Evolutionary conservation across 2,888 invertebrate species (phyloP).

Genomic region (Microctonus hyperodae): DNA sequence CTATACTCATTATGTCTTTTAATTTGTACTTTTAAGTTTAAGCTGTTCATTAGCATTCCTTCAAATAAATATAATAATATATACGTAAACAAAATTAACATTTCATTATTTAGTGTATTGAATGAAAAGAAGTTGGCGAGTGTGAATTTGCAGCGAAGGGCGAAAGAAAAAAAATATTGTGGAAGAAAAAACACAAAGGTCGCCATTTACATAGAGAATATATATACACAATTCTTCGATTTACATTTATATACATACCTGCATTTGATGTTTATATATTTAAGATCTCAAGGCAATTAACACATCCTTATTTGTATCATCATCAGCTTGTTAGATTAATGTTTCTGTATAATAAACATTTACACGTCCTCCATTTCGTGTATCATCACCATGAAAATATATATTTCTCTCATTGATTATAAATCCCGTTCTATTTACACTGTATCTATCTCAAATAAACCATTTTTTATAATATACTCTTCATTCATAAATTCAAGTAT

Average conservation of each 20-base stretch:
- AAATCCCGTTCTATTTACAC: neutral
- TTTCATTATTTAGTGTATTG: neutral
- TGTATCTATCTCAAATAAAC: too few species aligned
- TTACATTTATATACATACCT: slow-evolving; percentile 20
- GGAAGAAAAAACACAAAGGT: slow-evolving; percentile 9
- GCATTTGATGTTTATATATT: slow-evolving; percentile 20
- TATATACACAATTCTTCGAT: neutral
- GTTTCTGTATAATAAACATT: neutral
- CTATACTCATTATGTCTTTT: neutral
- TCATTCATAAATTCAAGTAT: too few species aligned
- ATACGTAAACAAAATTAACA: slow-evolving; percentile 1
- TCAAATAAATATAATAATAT: neutral
- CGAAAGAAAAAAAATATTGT: neutral
- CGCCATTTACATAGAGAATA: slow-evolving; percentile 1
- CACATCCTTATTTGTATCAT: slow-evolving; percentile 19
- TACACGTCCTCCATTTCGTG: neutral
- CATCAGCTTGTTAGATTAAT: neutral
- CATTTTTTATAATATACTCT: neutral
- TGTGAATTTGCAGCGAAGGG: neutral
- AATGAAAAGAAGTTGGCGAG: neutral
- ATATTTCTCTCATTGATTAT: too few species aligned
- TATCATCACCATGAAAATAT: slow-evolving; percentile 1
- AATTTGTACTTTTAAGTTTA: neutral
- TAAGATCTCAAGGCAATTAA: slow-evolving; percentile 13
- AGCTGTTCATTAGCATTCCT: slow-evolving; percentile 16